Percentiles rank a stretch among this genome's conserved stretches.
Conservation (phyloP, 1,140 invertebrate genomes). For the Magallana ariakensis region DNA sequence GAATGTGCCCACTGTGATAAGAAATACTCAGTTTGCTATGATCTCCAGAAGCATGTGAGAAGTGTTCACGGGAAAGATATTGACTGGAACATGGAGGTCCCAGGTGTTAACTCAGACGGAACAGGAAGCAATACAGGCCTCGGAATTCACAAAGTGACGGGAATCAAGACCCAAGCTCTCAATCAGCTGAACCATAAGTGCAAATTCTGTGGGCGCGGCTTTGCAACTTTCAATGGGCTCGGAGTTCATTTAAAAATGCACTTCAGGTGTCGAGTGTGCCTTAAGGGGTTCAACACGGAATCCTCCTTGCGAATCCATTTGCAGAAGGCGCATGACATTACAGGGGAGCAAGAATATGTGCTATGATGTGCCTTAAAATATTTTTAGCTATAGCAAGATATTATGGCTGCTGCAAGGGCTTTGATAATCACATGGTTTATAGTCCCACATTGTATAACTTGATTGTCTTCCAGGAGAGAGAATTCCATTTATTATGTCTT, state of each 20-base stretch:
- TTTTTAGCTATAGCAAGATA: neutral
- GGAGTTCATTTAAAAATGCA: conserved; percentile 61
- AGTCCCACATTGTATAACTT: neutral
- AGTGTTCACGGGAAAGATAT: conserved; percentile 60
- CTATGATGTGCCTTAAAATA: conserved; percentile 25
- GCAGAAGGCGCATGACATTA: conserved; percentile 57
- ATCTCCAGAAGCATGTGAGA: conserved; percentile 59
- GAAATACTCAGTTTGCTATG: conserved; percentile 61
- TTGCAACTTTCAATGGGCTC: conserved; percentile 57
- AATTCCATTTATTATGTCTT: conserved; percentile 20
- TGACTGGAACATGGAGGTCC: conserved; percentile 53
- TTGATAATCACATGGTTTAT: conserved; percentile 16
- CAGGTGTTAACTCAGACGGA: conserved; percentile 38
- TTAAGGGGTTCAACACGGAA: conserved; percentile 58
- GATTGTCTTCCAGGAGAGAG: neutral
- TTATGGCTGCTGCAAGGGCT: neutral
- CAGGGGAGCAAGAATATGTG: conserved; percentile 58
- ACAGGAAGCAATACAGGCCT: neutral
- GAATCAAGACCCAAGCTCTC: conserved; percentile 54
- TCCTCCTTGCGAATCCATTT: conserved; percentile 54
- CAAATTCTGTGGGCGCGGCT: conserved; percentile 58
- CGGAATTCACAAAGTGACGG: conserved; percentile 52
- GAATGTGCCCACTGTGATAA: conserved; percentile 61
- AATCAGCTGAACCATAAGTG: conserved; percentile 55
- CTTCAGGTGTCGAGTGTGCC: conserved; percentile 57